Evolutionary conservation across 2,888 invertebrate genomes (phyloP).

Genomic region (Nomada fucata): DNA sequence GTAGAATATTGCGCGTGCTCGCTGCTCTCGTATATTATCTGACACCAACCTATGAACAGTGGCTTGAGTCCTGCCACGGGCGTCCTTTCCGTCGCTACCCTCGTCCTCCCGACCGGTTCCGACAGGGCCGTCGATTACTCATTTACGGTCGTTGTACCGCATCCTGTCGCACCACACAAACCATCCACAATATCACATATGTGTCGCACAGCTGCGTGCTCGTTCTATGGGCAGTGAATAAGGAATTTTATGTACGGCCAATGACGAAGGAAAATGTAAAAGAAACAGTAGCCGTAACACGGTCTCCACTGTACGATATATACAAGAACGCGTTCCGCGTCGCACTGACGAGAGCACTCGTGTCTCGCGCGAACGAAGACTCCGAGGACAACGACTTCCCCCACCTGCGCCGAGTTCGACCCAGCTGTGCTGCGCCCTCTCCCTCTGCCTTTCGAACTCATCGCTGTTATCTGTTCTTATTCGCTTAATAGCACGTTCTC

Average conservation of each 20-base stretch:
- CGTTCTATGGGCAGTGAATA: conserved; percentile 22
- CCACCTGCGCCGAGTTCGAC: conserved; percentile 68
- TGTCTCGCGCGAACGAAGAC: conserved; percentile 75
- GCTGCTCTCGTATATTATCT: conserved; percentile 49
- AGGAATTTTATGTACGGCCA: conserved; percentile 3
- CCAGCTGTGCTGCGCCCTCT: conserved; percentile 67
- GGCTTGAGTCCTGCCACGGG: conserved; percentile 55
- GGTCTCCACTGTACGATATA: conserved; percentile 33
- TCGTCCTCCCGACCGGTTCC: conserved; percentile 61
- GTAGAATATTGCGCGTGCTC: conserved; percentile 63
- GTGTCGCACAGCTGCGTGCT: conserved; percentile 47
- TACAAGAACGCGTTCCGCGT: conserved; percentile 76
- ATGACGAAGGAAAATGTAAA: not conserved
- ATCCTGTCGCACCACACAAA: conserved; percentile 49
- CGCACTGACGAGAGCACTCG: conserved; percentile 73
- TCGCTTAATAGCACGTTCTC: conserved; percentile 14
- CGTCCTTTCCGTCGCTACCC: conserved; percentile 61
- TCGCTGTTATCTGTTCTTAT: conserved; percentile 17
- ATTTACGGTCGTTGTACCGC: conserved; percentile 59
- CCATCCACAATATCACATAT: conserved; percentile 35
- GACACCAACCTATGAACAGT: conserved; percentile 62
- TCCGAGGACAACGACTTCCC: conserved; percentile 81
- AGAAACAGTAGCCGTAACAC: not conserved
- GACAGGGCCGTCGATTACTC: conserved; percentile 45
- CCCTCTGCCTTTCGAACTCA: conserved; percentile 32